Conservation (phyloP, 2,797 vertebrate species). For the Corythornis leucogaster region DNA sequence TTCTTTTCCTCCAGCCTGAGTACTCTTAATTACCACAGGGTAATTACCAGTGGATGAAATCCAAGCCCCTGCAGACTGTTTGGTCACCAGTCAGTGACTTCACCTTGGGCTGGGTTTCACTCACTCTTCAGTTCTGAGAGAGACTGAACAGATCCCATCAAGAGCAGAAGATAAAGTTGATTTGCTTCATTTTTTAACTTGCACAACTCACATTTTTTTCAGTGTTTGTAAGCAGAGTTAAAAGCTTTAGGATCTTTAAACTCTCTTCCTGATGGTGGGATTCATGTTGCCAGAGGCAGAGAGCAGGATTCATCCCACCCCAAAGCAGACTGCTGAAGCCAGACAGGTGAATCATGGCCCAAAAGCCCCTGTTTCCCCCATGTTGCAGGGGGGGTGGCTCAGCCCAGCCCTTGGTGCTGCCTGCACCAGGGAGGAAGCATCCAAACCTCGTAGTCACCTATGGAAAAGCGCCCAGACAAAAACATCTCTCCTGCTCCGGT, state of each 20-base stretch:
- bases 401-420: not conserved
- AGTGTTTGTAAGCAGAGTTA: not conserved
- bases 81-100: conserved; percentile 30
- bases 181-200: not conserved
- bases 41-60: conserved; percentile 35
- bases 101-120: conserved; percentile 2
- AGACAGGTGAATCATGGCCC: not conserved
- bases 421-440: accelerated
- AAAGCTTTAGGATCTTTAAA: not conserved
- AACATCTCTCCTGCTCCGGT: accelerated
- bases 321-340: not conserved
- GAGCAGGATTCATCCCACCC: not conserved
- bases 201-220: not conserved
- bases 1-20: not conserved
- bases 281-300: accelerated
- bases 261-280: not conserved
- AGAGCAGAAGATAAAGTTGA: not conserved
- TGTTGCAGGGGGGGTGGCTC: not conserved
- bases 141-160: not conserved
- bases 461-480: accelerated
- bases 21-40: not conserved
- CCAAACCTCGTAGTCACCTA: accelerated
- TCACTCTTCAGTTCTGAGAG: not conserved
- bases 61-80: not conserved
- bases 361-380: accelerated